Conservation (phyloP, 2,113 vertebrate genomes). For the Ascaphus truei region DNA sequence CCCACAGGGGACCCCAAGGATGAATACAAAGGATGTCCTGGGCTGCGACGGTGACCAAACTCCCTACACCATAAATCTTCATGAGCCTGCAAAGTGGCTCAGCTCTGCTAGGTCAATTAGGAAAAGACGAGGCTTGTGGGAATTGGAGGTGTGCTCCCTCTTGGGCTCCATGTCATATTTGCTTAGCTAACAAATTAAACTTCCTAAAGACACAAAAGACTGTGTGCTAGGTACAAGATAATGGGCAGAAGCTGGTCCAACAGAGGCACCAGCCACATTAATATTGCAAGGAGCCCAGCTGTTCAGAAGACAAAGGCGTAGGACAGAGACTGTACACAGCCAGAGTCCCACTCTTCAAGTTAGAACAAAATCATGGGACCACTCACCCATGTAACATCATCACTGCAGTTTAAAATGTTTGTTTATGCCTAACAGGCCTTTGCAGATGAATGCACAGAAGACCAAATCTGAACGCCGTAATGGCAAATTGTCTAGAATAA, state of each 20-base stretch:
- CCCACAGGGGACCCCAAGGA: background rate
- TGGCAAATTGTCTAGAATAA: too few species aligned
- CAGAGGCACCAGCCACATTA: background rate
- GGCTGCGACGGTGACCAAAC: background rate
- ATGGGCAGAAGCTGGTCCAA: background rate
- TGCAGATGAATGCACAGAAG: too few species aligned
- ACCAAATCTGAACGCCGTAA: too few species aligned
- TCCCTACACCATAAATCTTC: background rate
- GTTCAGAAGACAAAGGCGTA: background rate
- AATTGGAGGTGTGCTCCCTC: background rate
- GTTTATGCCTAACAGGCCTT: too few species aligned
- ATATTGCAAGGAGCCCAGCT: constrained; percentile 14
- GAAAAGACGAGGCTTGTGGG: background rate
- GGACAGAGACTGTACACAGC: background rate
- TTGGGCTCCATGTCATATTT: constrained; percentile 11
- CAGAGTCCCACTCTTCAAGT: background rate
- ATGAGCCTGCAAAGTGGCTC: background rate
- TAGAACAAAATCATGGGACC: background rate
- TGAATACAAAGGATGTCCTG: background rate
- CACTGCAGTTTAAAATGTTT: background rate
- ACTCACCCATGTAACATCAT: background rate
- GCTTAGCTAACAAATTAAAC: constrained; percentile 1
- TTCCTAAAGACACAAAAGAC: background rate
- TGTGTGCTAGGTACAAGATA: background rate
- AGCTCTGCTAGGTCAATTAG: background rate